phyloP scores from a whole-genome alignment of 2,113 vertebrate species.

The Symphodus melops region DNA sequence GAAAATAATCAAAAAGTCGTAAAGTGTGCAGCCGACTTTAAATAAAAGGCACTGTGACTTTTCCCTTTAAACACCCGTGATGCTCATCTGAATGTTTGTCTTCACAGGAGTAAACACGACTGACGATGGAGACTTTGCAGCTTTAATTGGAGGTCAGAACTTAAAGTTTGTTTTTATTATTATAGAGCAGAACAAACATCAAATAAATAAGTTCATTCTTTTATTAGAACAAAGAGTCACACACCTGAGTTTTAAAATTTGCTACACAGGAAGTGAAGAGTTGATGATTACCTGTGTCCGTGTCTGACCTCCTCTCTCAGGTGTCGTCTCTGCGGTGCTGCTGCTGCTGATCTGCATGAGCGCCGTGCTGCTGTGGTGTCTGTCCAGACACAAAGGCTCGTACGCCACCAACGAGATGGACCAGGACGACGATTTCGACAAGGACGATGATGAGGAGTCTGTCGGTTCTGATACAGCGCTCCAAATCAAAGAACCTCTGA shows the following conservation, averaged over 20 bases:
- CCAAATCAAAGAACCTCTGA: conserved; percentile 29
- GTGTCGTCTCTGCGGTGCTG: conserved; percentile 2
- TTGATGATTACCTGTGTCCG: background rate
- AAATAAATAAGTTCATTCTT: too few relatives aligned
- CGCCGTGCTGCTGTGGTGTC: conserved; percentile 33
- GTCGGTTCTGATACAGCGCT: conserved; percentile 19
- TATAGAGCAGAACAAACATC: too few relatives aligned
- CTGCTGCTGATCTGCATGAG: conserved; percentile 24
- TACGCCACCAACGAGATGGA: conserved; percentile 63
- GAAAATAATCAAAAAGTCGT: too few relatives aligned
- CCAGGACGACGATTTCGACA: background rate
- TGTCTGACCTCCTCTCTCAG: conserved; percentile 11
- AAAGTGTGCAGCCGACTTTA: too few relatives aligned
- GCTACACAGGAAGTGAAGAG: too few relatives aligned
- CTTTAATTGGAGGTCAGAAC: conserved; percentile 58
- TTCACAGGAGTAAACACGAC: background rate
- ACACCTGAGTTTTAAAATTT: too few relatives aligned
- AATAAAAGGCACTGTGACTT: too few relatives aligned
- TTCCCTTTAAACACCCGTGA: too few relatives aligned
- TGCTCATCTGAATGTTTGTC: background rate
- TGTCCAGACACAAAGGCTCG: conserved; percentile 52
- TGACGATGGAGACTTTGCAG: conserved; percentile 3
- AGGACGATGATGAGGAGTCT: conserved; percentile 11
- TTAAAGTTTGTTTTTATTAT: too few relatives aligned
- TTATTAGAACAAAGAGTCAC: too few relatives aligned